Conservation (phyloP, 2,113 vertebrate species). For the Rhinichthys klamathensis region DNA sequence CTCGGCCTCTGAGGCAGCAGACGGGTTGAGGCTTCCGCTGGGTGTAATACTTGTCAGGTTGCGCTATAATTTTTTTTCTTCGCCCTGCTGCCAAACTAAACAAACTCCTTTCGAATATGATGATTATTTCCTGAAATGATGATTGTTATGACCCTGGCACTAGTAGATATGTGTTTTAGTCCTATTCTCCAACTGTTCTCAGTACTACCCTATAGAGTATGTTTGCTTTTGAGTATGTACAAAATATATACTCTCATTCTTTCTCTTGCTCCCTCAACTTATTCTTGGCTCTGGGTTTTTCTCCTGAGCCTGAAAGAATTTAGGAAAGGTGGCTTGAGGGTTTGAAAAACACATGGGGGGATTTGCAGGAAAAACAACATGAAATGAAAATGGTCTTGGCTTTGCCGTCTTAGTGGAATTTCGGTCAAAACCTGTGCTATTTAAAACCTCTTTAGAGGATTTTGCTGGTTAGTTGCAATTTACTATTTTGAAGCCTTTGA, state of each 20-base stretch:
- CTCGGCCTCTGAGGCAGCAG: not conserved
- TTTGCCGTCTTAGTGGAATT: slow-evolving; percentile 51
- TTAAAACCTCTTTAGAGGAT: slow-evolving; percentile 40
- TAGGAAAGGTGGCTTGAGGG: slow-evolving; percentile 65
- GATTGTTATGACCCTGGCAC: slow-evolving; percentile 7
- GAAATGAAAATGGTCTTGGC: slow-evolving; percentile 57
- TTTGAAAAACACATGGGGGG: slow-evolving; percentile 66
- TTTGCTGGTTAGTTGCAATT: slow-evolving; percentile 41
- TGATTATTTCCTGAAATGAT: slow-evolving; percentile 26
- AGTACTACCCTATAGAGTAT: not conserved
- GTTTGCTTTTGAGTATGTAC: not conserved
- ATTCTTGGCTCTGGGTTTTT: slow-evolving; percentile 53
- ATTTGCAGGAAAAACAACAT: slow-evolving; percentile 58
- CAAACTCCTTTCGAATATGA: not conserved
- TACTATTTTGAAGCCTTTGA: slow-evolving; percentile 20
- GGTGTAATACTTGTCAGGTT: slow-evolving; percentile 15
- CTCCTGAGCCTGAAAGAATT: slow-evolving; percentile 66
- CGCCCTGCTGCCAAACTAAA: slow-evolving; percentile 13
- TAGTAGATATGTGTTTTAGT: not conserved
- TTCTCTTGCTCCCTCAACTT: slow-evolving; percentile 16
- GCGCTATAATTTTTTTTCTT: not conserved
- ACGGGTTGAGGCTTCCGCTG: not conserved
- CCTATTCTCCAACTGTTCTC: slow-evolving; percentile 11
- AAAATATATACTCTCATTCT: slow-evolving; percentile 18
- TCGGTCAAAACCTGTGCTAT: slow-evolving; percentile 38